Evolutionary conservation across 2,888 invertebrate species (phyloP).

Genomic region (Chironomus tentans): DNA sequence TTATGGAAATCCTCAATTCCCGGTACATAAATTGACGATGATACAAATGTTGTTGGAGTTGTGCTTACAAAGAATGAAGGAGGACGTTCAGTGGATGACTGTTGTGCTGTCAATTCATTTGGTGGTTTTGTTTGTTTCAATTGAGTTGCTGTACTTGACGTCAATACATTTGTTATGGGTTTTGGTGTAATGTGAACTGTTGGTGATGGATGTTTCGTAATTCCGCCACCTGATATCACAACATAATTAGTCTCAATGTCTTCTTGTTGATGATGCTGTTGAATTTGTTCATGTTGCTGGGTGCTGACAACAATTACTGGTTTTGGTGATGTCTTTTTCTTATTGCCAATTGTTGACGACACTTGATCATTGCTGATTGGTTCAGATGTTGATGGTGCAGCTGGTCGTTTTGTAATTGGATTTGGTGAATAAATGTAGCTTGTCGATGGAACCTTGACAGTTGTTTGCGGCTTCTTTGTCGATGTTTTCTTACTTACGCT

Average conservation of each 20-base stretch:
- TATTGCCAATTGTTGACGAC: slow-evolving; percentile 17
- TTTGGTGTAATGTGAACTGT: slow-evolving; percentile 62
- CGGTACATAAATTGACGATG: slow-evolving; percentile 21
- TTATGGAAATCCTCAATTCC: slow-evolving; percentile 19
- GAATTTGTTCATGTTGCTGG: slow-evolving; percentile 33
- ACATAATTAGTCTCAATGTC: slow-evolving; percentile 51
- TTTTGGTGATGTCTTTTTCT: slow-evolving; percentile 10
- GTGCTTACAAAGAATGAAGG: background rate
- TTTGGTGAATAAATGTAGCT: slow-evolving; percentile 44
- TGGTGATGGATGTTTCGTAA: slow-evolving; percentile 49
- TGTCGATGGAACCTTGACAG: slow-evolving; percentile 43
- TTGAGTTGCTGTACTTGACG: slow-evolving; percentile 33
- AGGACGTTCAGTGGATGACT: background rate
- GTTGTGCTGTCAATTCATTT: slow-evolving; percentile 7
- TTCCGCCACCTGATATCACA: slow-evolving; percentile 40
- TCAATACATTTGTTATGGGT: slow-evolving; percentile 43
- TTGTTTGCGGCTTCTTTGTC: slow-evolving; percentile 32
- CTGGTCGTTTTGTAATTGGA: slow-evolving; percentile 31
- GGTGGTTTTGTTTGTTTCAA: slow-evolving; percentile 28
- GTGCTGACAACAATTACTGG: slow-evolving; percentile 33
- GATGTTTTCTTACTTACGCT: slow-evolving; percentile 27
- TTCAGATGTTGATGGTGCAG: slow-evolving; percentile 5
- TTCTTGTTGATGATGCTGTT: slow-evolving; percentile 38
- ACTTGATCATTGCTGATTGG: slow-evolving; percentile 28
- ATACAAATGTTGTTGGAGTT: slow-evolving; percentile 16